These are phyloP conservation scores for Psilanteris sp. DNA, from an alignment of 1,140 invertebrate species.

Conservation along the genomic window DNA sequence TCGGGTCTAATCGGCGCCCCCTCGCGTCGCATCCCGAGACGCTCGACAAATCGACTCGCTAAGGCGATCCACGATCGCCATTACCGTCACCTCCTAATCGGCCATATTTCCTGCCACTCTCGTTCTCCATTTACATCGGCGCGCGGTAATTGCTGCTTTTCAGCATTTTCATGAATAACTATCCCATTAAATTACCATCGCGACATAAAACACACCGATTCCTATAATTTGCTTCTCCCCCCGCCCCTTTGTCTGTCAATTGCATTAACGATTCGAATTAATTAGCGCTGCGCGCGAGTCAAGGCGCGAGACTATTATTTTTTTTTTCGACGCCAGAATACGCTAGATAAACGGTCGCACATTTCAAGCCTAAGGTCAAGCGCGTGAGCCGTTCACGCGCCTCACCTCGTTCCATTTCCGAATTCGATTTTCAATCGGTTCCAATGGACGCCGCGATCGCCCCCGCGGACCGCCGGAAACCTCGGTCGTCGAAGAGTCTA, in stretches of 20 bases:
- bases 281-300: conserved; percentile 42
- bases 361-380: conserved; percentile 34
- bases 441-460: background rate
- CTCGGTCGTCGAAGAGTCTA: too few species aligned
- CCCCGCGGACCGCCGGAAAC: too few species aligned
- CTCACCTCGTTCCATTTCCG: conserved; percentile 51
- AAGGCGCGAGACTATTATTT: conserved; percentile 48
- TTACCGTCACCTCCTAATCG: conserved; percentile 21
- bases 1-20: too few species aligned
- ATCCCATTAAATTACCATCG: conserved; percentile 40
- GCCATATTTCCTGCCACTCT: conserved; percentile 15
- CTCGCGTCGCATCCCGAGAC: too few species aligned
- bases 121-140: conserved; percentile 20
- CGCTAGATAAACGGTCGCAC: conserved; percentile 37
- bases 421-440: conserved; percentile 47
- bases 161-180: conserved; percentile 52
- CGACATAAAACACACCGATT: conserved; percentile 19
- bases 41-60: too few species aligned
- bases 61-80: conserved; percentile 15
- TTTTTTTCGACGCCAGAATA: conserved; percentile 34
- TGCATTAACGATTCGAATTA: conserved; percentile 40
- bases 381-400: conserved; percentile 32
- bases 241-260: conserved; percentile 22
- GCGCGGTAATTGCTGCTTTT: conserved; percentile 35
- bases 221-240: conserved; percentile 45